These are phyloP conservation scores for Cyprinodon brontotheroides DNA, from an alignment of 2,113 vertebrate species.

Conservation along the genomic window DNA sequence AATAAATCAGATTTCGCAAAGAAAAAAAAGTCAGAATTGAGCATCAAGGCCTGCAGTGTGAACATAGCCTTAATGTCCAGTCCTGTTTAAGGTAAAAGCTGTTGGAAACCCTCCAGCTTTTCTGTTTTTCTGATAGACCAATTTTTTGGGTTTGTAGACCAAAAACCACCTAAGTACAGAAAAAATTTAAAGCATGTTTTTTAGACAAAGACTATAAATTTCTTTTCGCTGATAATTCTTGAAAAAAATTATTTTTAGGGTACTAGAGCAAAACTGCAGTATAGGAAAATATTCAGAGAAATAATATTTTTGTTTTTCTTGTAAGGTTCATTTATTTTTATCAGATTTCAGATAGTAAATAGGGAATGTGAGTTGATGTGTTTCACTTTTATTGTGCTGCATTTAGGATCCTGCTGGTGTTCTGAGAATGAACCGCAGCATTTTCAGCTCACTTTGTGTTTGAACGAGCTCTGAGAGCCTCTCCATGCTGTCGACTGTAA, in stretches of 20 bases:
- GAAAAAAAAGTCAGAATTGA: background rate
- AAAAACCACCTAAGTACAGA: background rate
- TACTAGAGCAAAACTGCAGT: background rate
- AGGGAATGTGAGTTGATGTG: background rate
- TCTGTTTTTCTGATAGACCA: background rate
- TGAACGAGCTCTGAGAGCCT: background rate
- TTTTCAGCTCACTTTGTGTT: background rate
- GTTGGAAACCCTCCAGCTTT: background rate
- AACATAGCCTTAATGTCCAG: background rate
- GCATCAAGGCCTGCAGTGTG: background rate
- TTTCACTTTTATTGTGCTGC: background rate
- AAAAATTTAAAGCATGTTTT: background rate
- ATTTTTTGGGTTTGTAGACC: background rate
- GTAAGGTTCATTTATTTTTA: background rate
- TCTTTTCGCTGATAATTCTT: background rate
- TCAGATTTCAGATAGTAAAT: no score
- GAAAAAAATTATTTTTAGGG: background rate
- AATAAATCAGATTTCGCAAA: no score
- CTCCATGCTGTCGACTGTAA: background rate
- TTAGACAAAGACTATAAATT: background rate
- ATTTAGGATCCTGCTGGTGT: background rate
- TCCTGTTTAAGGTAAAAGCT: background rate
- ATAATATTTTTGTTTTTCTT: background rate
- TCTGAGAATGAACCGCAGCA: background rate
- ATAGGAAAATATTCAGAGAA: background rate